Evolutionary conservation across 2,113 vertebrate species (phyloP).

Genomic region (Xiphophorus couchianus): DNA sequence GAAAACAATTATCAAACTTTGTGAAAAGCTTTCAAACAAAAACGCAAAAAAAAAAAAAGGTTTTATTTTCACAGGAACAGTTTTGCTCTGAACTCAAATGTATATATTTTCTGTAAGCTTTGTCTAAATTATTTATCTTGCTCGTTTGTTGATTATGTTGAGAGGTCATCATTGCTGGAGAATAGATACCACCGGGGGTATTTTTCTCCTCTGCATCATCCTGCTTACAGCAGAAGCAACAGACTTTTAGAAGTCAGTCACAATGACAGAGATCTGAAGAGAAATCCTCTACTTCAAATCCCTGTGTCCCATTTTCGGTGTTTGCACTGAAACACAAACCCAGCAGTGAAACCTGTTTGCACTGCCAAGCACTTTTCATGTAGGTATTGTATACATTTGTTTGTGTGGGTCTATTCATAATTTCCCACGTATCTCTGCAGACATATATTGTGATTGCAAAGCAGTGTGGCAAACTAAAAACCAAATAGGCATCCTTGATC

Average conservation of each 20-base stretch:
- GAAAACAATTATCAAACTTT: not conserved
- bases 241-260: constrained; percentile 63
- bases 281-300: constrained; percentile 38
- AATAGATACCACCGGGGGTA: constrained; percentile 22
- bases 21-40: not conserved
- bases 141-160: constrained; percentile 26
- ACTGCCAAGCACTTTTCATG: constrained; percentile 10
- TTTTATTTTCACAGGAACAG: no score
- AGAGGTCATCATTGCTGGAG: constrained; percentile 38
- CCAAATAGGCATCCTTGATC: not conserved
- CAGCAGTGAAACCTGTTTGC: constrained; percentile 1
- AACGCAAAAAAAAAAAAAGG: no score
- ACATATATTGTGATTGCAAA: not conserved
- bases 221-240: constrained; percentile 54
- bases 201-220: constrained; percentile 1
- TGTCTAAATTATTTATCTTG: no score
- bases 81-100: no score
- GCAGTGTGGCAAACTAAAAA: not conserved
- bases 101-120: no score
- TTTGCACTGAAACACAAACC: constrained; percentile 31
- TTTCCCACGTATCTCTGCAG: not conserved
- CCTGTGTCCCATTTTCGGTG: constrained; percentile 35
- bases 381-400: constrained; percentile 18
- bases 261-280: constrained; percentile 58
- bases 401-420: constrained; percentile 11